Percentiles rank a stretch among this genome's conserved stretches.
These are phyloP conservation scores for Patella depressa DNA, from an alignment of 2,888 invertebrate genomes.

Conservation along the genomic window DNA sequence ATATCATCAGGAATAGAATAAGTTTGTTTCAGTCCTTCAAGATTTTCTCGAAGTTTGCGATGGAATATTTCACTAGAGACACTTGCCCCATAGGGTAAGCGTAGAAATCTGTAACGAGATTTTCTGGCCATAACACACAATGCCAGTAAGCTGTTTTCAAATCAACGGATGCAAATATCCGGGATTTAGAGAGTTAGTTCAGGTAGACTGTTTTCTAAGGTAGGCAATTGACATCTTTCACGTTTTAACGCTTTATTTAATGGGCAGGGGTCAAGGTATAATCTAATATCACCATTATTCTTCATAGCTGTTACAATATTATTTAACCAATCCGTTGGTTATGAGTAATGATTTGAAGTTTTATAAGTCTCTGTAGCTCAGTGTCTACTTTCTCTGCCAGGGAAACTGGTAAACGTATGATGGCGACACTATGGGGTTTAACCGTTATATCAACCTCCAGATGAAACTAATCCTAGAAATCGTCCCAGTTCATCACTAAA, in stretches of 20 bases:
- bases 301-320: slow-evolving; percentile 24
- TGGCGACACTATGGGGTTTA: slow-evolving; percentile 10
- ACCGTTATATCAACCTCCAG: slow-evolving; percentile 14
- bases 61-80: slow-evolving; percentile 34
- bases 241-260: slow-evolving; percentile 32
- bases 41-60: slow-evolving; percentile 22
- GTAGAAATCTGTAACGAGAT: slow-evolving; percentile 13
- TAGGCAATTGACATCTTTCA: slow-evolving; percentile 18
- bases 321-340: slow-evolving; percentile 30
- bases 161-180: slow-evolving; percentile 26
- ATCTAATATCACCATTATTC: slow-evolving; percentile 14
- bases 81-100: slow-evolving; percentile 36
- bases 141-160: slow-evolving; percentile 27
- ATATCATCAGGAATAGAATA: slow-evolving; percentile 38
- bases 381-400: slow-evolving; percentile 17
- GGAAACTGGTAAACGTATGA: slow-evolving; percentile 20
- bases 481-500: slow-evolving; percentile 2
- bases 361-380: slow-evolving; percentile 19
- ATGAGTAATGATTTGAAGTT: slow-evolving; percentile 14
- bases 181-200: slow-evolving; percentile 24
- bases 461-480: slow-evolving; percentile 14
- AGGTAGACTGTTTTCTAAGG: slow-evolving; percentile 21
- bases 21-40: slow-evolving; percentile 33
- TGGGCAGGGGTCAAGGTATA: slow-evolving; percentile 25
- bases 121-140: slow-evolving; percentile 10